Evolutionary conservation across 2,113 vertebrate species (phyloP), one percentile per base, ranked within the genome.

Genomic region (Natator depressus): DNA sequence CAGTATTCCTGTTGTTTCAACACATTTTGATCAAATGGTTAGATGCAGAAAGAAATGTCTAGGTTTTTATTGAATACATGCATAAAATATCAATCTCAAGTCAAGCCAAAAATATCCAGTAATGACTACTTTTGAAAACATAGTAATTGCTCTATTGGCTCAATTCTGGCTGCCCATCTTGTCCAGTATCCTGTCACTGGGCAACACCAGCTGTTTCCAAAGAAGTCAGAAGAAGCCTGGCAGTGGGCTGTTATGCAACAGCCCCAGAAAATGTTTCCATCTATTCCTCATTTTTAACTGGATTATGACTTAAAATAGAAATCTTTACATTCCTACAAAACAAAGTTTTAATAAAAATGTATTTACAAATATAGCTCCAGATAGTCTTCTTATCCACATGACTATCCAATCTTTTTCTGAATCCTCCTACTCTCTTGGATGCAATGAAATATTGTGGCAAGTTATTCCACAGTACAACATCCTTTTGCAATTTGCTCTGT

Each of bases 51-150:
- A 8, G 84, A 96, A 83, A 87, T 62, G 9, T 3, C 3, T 12
- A 76, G 22, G 1, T 2, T 82, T 8, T 0, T 57, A 8, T 22
- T 65, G 4, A 35, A 50, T 1, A 2, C 4, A 3, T 13, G 13
- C 16, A 90, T 79, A 50, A 81, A 0, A 0, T 79, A n/a, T 69
- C 65, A 79, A 53, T 3, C 24, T 78, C 55, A 57, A 85, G 11
- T 76, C 3, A 80, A 91, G 83, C 10, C 49, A 7, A 89, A 50
- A 80, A 11, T 57, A 55, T 1, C 35, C 8, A 35, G 20, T 57
- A 75, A 59, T 54, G 11, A 78, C 7, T 11, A 82, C 87, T 20
- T 9, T 6, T 24, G 22, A 38, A 75, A 38, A 46, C 86, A 82
- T 16, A 51, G 13, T 87, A 31, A 31, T 1, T 57, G 8, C 8